These are phyloP conservation scores for Puffinus mauretanicus DNA, from an alignment of 2,113 vertebrate species.

Conservation along the genomic window DNA sequence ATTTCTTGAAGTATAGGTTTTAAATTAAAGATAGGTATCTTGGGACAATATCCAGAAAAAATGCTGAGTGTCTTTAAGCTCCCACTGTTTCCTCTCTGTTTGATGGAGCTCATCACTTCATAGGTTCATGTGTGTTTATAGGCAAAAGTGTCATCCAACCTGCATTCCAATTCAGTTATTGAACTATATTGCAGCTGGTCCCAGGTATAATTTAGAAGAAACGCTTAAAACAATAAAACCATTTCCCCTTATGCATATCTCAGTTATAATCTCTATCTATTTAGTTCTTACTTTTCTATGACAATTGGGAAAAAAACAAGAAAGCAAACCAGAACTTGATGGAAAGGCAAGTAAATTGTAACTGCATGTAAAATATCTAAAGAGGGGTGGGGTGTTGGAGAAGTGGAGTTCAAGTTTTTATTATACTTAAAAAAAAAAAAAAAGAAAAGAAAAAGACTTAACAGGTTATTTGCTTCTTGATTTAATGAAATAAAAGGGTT, in stretches of 20 bases:
- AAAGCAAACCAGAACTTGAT: neutral
- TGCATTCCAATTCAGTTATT: neutral
- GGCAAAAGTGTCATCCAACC: neutral
- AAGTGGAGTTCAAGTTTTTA: neutral
- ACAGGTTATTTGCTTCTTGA: neutral
- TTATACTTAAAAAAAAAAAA: neutral
- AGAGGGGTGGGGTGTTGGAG: neutral
- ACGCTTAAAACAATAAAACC: neutral
- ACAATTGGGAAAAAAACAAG: neutral
- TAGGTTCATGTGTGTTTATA: neutral
- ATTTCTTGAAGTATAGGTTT: neutral
- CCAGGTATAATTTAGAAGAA: neutral
- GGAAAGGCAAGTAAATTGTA: neutral
- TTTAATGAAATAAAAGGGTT: neutral
- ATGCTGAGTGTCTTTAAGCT: neutral
- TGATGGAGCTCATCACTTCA: neutral
- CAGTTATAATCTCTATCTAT: neutral
- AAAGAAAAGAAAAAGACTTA: too few relatives aligned
- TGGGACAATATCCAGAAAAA: neutral
- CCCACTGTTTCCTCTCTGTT: neutral
- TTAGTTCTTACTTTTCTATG: neutral
- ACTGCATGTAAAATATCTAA: neutral
- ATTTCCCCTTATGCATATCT: neutral
- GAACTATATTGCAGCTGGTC: neutral
- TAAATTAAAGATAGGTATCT: neutral